Evolutionary conservation across 2,888 invertebrate genomes (phyloP).

Genomic region (Lapara coniferarum): DNA sequence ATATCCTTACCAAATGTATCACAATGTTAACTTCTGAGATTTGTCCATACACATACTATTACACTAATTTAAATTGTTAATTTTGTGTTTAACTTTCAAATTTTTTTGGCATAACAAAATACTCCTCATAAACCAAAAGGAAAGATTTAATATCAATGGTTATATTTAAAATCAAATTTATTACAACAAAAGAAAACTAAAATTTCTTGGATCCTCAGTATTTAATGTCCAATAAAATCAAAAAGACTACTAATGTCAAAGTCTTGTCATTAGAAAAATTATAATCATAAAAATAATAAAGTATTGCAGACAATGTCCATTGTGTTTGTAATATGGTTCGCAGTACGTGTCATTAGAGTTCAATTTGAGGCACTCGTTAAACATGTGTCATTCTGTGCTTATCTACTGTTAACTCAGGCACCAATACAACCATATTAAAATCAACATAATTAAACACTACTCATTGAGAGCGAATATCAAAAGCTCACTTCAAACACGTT

Average conservation of each 20-base stretch:
- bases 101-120: not conserved
- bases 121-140: not conserved
- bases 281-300: too few relatives aligned
- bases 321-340: too few relatives aligned
- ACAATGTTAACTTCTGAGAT: not conserved
- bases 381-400: too few relatives aligned
- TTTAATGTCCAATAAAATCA: not conserved
- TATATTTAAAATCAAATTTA: not conserved
- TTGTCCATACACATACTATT: not conserved
- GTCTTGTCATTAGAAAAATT: not conserved
- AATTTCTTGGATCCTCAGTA: not conserved
- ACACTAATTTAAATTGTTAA: not conserved
- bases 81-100: not conserved
- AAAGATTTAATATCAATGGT: not conserved
- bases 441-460: too few relatives aligned
- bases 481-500: too few relatives aligned
- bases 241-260: not conserved
- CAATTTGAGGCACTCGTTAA: too few relatives aligned
- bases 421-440: too few relatives aligned
- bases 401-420: too few relatives aligned
- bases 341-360: too few relatives aligned
- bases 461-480: too few relatives aligned
- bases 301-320: too few relatives aligned
- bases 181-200: not conserved
- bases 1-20: conserved; percentile 19